Base-by-base conservation (phyloP, 2,797 vertebrate species). In the Sebastes goodei region DNA sequence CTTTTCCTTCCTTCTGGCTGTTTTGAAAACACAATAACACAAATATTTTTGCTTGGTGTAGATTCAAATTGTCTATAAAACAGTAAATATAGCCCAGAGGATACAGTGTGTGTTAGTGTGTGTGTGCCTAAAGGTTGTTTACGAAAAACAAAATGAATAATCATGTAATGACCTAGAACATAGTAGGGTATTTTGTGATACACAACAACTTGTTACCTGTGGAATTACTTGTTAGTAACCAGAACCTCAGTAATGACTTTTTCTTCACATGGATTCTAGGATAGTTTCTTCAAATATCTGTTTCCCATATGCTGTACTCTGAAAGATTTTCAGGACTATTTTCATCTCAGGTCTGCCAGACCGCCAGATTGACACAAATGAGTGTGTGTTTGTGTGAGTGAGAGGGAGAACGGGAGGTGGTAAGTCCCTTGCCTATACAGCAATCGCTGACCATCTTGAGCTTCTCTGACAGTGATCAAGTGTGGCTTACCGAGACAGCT, bases 391-490 rank as follows among this genome's bases (percentile, higher is more conserved):
- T 81, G 78, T 86, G 81, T 71, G 71, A 59, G 55, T 71, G 61
- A 68, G 46, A 78, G 38, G 76, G 74, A 78, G 71, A 75, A 70
- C 30, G 56, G 57, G 68, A 63, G 81, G 64, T 72, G 56, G 76
- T 21, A 79, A 86, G 67, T 86, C 91, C 81, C 84, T 83, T 62
- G 84, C 75, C 85, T 74, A 83, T 81, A 87, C 81, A 85, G 91
- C 92, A 82, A 92, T 93, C 89, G 80, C 86, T 93, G 91, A 95
- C 80, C 92, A 80, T 94, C 90, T 94, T 89, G 90, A 91, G 92
- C 89, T 84, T 74, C 72, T 86, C 74, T 95, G 94, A 93, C 95
- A 96, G 90, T 96, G 93, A 96, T 95, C 95, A 96, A 96, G 89
- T 95, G 79, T 90, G 91, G 88, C 92, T 91, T 93, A 94, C 88